Evolutionary conservation across 2,888 invertebrate species (phyloP), one percentile per base, ranked within the genome.

Genomic region (Megamerina dolium): DNA sequence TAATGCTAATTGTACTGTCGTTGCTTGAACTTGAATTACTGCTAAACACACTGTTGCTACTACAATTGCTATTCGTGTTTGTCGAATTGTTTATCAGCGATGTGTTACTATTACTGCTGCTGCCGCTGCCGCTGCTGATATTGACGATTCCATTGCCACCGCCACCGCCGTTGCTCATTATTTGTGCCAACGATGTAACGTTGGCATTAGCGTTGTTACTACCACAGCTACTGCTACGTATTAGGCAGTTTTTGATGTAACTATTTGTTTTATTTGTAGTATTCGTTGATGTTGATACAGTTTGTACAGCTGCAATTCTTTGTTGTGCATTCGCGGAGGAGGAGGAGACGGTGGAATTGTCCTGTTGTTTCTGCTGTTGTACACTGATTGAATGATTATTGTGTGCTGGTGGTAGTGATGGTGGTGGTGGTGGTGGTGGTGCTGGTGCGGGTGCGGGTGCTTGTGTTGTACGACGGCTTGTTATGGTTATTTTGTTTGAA

Each of bases 141-240:
- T 52, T 63, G 43, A 10, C 39, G 27, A 20, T 51, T 39, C 35
- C 39, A 37, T 40, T 45, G 42, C 32, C 32, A 50, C 59, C 61
- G 57, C 56, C 65, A n/a, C n/a, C n/a, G 57, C 63, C 66, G 44
- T 64, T 66, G 58, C 65, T 64, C 64, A 64, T 60, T 56, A 64
- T 64, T 60, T 64, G 64, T 34, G 64, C 64, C 58, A 64, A 37
- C 14, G 64, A 64, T 20, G 64, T 64, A 53, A 64, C 62, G 57
- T 64, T 64, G 50, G n/a, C n/a, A n/a, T n/a, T n/a, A n/a, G n/a
- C n/a, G n/a, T 58, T 65, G 38, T 59, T 64, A 33, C 61, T 65
- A 55, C 63, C 65, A 56, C 65, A 64, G 55, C 64, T 65, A 53
- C 65, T 64, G 55, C 64, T 64, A 53, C 66, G 62, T 49, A 65